Conservation (phyloP, 2,888 invertebrate genomes). For the Allygus modestus region DNA sequence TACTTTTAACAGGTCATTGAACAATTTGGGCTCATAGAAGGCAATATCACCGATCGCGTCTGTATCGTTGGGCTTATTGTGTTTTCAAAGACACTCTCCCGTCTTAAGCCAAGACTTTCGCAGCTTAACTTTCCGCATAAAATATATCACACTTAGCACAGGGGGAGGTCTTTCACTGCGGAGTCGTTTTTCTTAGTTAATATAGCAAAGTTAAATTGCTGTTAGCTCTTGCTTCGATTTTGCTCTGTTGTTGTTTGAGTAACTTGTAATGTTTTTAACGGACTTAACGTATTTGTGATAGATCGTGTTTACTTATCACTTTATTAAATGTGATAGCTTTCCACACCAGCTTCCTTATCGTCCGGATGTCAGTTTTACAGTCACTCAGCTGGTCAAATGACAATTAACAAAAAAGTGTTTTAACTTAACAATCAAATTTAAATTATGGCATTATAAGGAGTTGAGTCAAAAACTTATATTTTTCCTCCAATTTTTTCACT, state of each 20-base stretch:
- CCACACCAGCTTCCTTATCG: too few relatives aligned
- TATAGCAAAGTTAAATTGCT: not conserved
- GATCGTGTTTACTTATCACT: too few relatives aligned
- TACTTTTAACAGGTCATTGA: conserved; percentile 52
- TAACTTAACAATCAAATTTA: too few relatives aligned
- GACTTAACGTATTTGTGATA: too few relatives aligned
- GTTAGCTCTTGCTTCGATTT: not conserved
- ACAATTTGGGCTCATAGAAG: conserved; percentile 45
- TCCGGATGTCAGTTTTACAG: too few relatives aligned
- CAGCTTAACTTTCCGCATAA: conserved; percentile 22
- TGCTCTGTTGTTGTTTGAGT: not conserved
- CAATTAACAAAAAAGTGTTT: too few relatives aligned
- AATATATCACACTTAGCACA: conserved; percentile 41
- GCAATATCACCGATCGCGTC: conserved; percentile 11
- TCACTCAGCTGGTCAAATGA: too few relatives aligned
- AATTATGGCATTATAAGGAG: too few relatives aligned
- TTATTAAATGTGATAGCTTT: too few relatives aligned
- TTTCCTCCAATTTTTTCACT: too few relatives aligned
- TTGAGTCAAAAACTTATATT: too few relatives aligned
- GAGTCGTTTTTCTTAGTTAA: conserved; percentile 20
- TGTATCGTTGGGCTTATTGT: conserved; percentile 49
- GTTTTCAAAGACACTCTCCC: conserved; percentile 35
- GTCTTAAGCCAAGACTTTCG: conserved; percentile 7
- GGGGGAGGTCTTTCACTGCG: not conserved
- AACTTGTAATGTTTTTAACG: too few relatives aligned